Conservation (phyloP, 2,888 invertebrate species). For the Escarpia spicata region DNA sequence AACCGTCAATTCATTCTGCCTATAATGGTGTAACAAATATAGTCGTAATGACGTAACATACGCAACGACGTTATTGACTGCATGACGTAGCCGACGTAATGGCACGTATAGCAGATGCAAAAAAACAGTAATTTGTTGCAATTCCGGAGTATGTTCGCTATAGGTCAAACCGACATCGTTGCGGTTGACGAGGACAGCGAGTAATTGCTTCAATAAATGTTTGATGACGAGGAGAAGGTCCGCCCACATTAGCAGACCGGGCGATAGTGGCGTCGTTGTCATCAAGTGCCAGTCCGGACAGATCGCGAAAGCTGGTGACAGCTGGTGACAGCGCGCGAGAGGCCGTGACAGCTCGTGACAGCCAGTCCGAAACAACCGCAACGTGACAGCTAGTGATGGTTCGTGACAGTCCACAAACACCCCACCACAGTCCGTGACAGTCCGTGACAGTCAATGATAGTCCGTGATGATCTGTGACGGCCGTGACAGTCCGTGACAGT, state of each 20-base stretch:
- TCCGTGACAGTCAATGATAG: no score
- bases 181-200: background rate
- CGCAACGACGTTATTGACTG: background rate
- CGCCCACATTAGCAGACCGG: background rate
- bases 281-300: background rate
- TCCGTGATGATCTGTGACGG: no score
- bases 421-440: no score
- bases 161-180: background rate
- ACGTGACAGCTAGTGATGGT: no score
- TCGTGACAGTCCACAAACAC: no score
- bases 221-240: background rate
- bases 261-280: background rate
- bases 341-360: background rate
- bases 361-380: background rate
- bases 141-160: background rate
- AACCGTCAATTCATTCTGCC: no score
- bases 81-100: background rate
- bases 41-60: background rate
- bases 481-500: no score
- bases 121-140: no score
- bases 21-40: no score
- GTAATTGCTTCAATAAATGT: background rate
- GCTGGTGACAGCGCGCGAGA: background rate
- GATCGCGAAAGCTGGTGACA: background rate
- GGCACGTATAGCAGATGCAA: no score